phyloP scores from a whole-genome alignment of 2,113 vertebrate species.

The Naja naja region DNA sequence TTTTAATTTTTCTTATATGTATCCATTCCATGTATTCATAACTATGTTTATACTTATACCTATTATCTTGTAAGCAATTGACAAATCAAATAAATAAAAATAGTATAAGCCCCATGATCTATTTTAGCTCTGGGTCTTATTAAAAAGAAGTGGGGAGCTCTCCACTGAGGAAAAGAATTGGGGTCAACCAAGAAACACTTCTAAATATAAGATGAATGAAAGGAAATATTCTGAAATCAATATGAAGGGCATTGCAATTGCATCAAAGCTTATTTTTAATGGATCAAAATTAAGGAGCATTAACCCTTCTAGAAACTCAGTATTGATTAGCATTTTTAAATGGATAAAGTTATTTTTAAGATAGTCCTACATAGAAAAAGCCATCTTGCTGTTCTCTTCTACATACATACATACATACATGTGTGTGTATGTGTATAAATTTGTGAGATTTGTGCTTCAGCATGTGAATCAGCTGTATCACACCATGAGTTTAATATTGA shows the following conservation, averaged over 20 bases:
- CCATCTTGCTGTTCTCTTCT: not conserved
- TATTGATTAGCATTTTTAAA: not conserved
- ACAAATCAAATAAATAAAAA: too few relatives aligned
- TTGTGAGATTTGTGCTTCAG: not conserved
- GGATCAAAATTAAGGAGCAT: not conserved
- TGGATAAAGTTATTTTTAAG: not conserved
- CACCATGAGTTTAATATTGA: not conserved
- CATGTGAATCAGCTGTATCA: not conserved
- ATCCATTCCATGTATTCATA: too few relatives aligned
- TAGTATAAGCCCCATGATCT: not conserved
- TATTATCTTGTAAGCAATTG: too few relatives aligned
- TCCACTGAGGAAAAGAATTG: not conserved
- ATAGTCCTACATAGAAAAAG: not conserved
- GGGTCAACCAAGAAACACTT: not conserved
- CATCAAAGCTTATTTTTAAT: not conserved
- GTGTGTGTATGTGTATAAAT: not conserved
- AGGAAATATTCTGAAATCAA: not conserved
- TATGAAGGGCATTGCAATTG: not conserved
- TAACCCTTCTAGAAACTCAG: slow-evolving; percentile 8
- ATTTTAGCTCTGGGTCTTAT: not conserved
- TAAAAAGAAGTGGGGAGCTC: not conserved
- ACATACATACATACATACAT: not conserved
- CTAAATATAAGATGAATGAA: slow-evolving; percentile 29
- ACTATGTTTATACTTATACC: too few relatives aligned
- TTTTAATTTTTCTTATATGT: too few relatives aligned